Evolutionary conservation across 1,140 invertebrate genomes (phyloP), one percentile per base, ranked within the genome.

Genomic region (Nasonia vitripennis): DNA sequence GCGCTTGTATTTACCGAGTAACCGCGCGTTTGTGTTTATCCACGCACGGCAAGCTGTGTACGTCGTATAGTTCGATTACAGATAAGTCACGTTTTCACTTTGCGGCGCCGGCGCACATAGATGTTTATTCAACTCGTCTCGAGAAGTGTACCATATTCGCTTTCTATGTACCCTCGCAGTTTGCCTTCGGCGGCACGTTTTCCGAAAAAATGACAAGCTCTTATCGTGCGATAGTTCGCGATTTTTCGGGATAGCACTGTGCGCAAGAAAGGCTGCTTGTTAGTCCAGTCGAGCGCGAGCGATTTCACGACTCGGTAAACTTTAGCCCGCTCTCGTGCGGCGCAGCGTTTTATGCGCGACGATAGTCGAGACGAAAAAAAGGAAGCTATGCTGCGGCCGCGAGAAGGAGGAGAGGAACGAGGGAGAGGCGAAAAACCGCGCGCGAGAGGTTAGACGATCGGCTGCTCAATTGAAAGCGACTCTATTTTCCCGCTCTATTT

Each of bases 401-500:
- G 37, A 2, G 34, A 11, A 7, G 11, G 17, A 48, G 74, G 23
- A 48, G 34, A 23, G n/a, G 17, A 41, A 20, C 10, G 20, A 77
- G 20, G 41, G 20, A 23, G 7, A n/a, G 20, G 45, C 23, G 70
- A 55, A 78, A 71, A 45, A 48, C 78, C 34, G 31, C 68, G 45
- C 74, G 7, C 12, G 70, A 70, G 70, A 70, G 84, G 31, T n/a
- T 75, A 75, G 70, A 31, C n/a, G 79, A 81, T 81, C 79, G 79
- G 55, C 71, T 51, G 37, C 75, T 83, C 73, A 77, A 80, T 73
- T 85, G 67, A 81, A 81, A 74, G 23, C 71, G 17, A 85, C 78
- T 75, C 78, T 37, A 85, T 85, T 85, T 81, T 79, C 67, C 77
- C 77, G 75, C 45, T 79, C 75, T 85, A 85, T 85, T 81, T 81